Percentiles rank a stretch among this genome's conserved stretches.
phyloP scores from a whole-genome alignment of 2,113 vertebrate species.

The Gavia stellata region DNA sequence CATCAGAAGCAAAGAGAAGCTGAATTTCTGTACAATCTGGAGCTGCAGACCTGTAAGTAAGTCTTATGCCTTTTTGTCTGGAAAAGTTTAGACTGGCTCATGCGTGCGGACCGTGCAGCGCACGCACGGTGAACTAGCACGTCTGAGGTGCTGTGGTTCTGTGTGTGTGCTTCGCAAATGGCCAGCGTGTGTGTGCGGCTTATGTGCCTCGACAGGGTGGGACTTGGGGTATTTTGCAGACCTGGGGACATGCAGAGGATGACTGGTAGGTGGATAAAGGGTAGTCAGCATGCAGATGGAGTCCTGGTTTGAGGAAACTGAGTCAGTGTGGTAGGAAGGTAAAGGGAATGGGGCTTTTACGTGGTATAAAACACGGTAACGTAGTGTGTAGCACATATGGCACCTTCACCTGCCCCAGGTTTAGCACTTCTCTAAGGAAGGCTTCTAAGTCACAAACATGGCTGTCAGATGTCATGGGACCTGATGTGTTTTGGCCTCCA shows the following conservation, averaged over 20 bases:
- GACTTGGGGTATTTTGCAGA: not conserved
- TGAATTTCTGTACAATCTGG: accelerated
- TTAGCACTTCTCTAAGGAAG: not conserved
- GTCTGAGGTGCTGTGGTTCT: not conserved
- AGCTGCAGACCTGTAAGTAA: not conserved
- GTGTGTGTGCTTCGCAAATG: accelerated
- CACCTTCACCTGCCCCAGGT: not conserved
- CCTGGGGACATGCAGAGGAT: not conserved
- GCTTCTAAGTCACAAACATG: accelerated
- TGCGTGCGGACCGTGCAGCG: accelerated
- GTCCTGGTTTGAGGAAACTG: not conserved
- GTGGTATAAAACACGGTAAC: accelerated
- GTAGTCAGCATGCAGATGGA: not conserved
- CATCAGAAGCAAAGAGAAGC: not conserved
- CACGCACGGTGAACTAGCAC: accelerated
- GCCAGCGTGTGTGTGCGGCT: accelerated
- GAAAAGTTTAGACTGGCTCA: not conserved
- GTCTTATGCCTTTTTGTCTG: not conserved
- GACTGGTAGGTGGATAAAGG: not conserved
- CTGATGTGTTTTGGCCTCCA: not conserved
- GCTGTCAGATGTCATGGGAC: not conserved
- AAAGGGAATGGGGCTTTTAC: not conserved
- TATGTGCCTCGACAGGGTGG: not conserved
- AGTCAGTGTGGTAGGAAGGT: not conserved
- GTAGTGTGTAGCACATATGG: accelerated